Base-by-base conservation (phyloP, 2,888 invertebrate genomes). In the Drosophila nr. medialis region DNA sequence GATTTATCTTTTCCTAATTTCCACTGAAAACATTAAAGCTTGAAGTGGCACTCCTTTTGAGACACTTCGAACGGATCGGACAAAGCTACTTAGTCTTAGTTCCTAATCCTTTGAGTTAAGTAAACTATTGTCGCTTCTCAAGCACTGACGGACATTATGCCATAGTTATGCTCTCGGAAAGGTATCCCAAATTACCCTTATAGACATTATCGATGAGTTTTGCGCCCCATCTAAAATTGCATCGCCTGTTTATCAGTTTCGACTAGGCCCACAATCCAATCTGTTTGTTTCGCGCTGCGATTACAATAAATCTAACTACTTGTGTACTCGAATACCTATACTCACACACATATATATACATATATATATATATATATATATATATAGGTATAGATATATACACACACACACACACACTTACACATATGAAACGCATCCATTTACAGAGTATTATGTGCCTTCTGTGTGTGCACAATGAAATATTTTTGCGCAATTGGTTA, bases 401-500 rank as follows among this genome's bases (percentile, higher is more conserved):
- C 30, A 30, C 2, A 30, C 10, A 30, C 2, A 8, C 8, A 30
- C 30, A 10, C 3, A 32, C 32, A 24, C 15, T 8, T 24, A 15
- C 10, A 11, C 11, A 24, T 24, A 3, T 50, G 10, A 5, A 50
- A 30, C 30, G 68, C 68, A 64, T 34, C 36, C 66, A 72, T 58
- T 51, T 66, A 67, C 32, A 49, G 18, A 51, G 32, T 64, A 34
- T 60, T 53, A 36, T 29, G n/a, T 62, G 53, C 55, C 63, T 49
- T 24, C 42, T 58, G 65, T 74, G 48, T 66, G 65, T 53, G 49
- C 42, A 80, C 77, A 79, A 73, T 79, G 69, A 79, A 73, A 79
- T 80, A 77, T 80, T 73, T 78, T 79, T 79, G 67, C 76, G 73
- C 80, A 79, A 79, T 80, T 79, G 79, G 73, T 70, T 80, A 73